Base-by-base conservation (phyloP, 1,140 invertebrate genomes). In the Drosophila burlai region DNA sequence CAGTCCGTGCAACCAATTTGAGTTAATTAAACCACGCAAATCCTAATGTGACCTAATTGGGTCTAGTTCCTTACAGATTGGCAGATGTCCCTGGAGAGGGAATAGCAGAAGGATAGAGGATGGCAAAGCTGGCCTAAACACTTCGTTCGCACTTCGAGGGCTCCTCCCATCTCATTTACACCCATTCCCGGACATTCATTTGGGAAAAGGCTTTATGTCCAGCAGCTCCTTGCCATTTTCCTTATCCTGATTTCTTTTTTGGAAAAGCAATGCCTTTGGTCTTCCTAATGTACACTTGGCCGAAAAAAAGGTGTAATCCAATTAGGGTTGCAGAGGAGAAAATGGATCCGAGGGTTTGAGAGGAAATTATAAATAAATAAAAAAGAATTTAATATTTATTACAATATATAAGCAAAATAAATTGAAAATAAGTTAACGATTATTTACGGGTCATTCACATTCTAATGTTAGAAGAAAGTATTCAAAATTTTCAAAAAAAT, bases 11-110 rank as follows among this genome's bases (percentile, higher is more conserved):
- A 49, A 82, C 72, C 72, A 80, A 87, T 83, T 80, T 89, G 66
- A 84, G 83, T 89, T 87, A 84, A 87, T 87, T 83, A 87, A 87
- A 89, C 76, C 80, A 69, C 67, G 84, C 62, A 89, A 87, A 89
- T 89, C 83, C 73, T 87, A 87, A 87, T 87, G 81, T 89, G 72
- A 80, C 72, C 83, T 87, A 87, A 87, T 87, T 87, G 83, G 76
- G 78, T 74, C 69, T 57, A 75, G 71, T 55, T 66, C 63, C 49
- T 67, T 73, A 73, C 67, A 77, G 80, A 78, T 68, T 80, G 72
- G 52, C 80, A 69, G 76, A 60, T 69, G 40, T 74, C 50, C 62
- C 45, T 54, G 57, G 49, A 67, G 50, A 64, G 54, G 65, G 47
- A 24, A 49, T 34, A 54, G 21, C 24, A 40, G 26, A 67, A 34